phyloP scores from a whole-genome alignment of 2,797 vertebrate genomes.

The Pipistrellus pipistrellus region DNA sequence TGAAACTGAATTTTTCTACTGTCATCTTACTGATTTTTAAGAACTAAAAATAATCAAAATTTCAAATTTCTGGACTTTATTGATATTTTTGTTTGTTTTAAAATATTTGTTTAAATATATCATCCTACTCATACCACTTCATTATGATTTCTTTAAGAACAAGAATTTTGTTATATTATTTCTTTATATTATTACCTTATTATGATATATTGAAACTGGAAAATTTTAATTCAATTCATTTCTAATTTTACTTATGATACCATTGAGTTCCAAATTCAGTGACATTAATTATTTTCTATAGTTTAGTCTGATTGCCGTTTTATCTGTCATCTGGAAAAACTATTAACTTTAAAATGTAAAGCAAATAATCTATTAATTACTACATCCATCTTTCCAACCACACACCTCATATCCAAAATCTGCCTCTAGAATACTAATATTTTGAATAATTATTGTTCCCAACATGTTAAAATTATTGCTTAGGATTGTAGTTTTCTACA shows the following conservation, averaged over 20 bases:
- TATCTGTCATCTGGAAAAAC: slow-evolving; percentile 59
- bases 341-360: slow-evolving; percentile 67
- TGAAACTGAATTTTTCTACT: not conserved
- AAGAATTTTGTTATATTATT: not conserved
- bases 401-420: not conserved
- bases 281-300: slow-evolving; percentile 63
- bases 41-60: not conserved
- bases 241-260: slow-evolving; percentile 69
- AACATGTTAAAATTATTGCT: not conserved
- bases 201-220: not conserved
- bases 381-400: not conserved
- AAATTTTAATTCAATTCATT: slow-evolving; percentile 68
- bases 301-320: slow-evolving; percentile 52
- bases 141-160: not conserved
- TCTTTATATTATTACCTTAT: not conserved
- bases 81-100: slow-evolving; percentile 22
- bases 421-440: slow-evolving; percentile 40
- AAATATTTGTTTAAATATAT: slow-evolving; percentile 17
- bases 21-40: not conserved
- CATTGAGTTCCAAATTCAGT: slow-evolving; percentile 64
- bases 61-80: not conserved
- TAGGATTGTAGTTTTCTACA: not conserved
- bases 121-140: not conserved
- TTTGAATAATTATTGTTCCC: not conserved
- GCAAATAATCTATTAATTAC: slow-evolving; percentile 46